Evolutionary conservation across 2,888 invertebrate species (phyloP), one percentile per base, ranked within the genome.

Genomic region (Villa cingulata): DNA sequence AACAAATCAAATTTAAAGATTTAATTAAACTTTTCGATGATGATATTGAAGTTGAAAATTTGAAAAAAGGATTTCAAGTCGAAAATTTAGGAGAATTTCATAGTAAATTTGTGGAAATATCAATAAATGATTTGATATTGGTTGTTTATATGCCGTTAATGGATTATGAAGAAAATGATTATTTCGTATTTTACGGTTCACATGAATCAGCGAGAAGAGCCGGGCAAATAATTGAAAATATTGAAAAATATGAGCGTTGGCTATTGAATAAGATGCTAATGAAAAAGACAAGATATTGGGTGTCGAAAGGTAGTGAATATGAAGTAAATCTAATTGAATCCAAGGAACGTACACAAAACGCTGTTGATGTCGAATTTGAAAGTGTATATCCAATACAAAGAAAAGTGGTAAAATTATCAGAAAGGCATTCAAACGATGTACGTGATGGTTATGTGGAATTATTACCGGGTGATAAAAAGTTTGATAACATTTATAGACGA

Each of bases 371-470:
- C 7, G 82, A 86, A 67, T 70, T 82, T 36, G 80, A 78, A 61
- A 72, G 76, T 23, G 73, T 74, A 37, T 83, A 77, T 63, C 80
- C 81, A 1, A 64, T 72, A 32, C 56, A 56, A 17, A 54, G 60
- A 48, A 71, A 70, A 2, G 63, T 69, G 43, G 69, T 72, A 1
- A 65, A 70, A 23, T 78, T 83, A 54, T 58, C 62, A 29, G 65
- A 75, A 18, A 72, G 83, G 51, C 70, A 72, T 48, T 72, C 74
- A 0, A 70, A 73, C 41, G 73, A 77, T 41, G 74, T 74, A 16
- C 71, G 79, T 44, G 84, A 86, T 63, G 83, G 84, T 14, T 83
- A 76, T 55, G 72, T 79, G 48, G 83, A 84, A 58, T 62, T 86
- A 23, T 63, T 74, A 43, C 75, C 79, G 10, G 72, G 69, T 37